phyloP scores from a whole-genome alignment of 2,113 vertebrate genomes.

The Ornithorhynchus anatinus region DNA sequence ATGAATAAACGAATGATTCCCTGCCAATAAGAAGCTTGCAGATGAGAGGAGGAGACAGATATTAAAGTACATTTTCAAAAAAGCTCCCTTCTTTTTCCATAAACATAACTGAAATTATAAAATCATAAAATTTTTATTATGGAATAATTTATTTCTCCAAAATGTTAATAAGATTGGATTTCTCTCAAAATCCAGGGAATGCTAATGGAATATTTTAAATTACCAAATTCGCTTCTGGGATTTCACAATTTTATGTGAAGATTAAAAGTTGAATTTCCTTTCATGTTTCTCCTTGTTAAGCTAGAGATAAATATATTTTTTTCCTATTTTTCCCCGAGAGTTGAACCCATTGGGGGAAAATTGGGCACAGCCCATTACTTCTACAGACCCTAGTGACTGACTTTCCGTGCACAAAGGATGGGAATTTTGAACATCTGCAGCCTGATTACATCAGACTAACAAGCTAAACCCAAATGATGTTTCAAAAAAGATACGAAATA shows the following conservation, averaged over 20 bases:
- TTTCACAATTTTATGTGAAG: constrained; percentile 1
- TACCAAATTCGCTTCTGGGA: constrained; percentile 52
- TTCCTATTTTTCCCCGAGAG: constrained; percentile 47
- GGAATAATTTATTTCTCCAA: constrained; percentile 63
- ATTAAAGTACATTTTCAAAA: no score
- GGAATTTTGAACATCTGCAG: constrained; percentile 43
- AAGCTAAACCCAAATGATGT: constrained; percentile 57
- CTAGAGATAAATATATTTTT: constrained; percentile 52
- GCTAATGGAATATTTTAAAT: constrained; percentile 71
- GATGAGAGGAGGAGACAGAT: no score
- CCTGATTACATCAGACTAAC: constrained; percentile 53
- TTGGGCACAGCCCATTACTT: constrained; percentile 63
- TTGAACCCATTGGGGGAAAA: constrained; percentile 51
- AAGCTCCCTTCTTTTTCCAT: not conserved
- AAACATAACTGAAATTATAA: constrained; percentile 10
- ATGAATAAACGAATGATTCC: no score
- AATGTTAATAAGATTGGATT: constrained; percentile 49
- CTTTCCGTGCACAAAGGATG: constrained; percentile 45
- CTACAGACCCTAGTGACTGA: constrained; percentile 43
- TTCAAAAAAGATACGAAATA: constrained; percentile 32
- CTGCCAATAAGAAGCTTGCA: no score
- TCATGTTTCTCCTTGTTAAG: constrained; percentile 53
- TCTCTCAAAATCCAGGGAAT: constrained; percentile 48
- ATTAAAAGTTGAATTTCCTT: constrained; percentile 52
- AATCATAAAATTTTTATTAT: constrained; percentile 57